Base-by-base conservation (phyloP, 2,888 invertebrate species). In the Mimachlamys varia region DNA sequence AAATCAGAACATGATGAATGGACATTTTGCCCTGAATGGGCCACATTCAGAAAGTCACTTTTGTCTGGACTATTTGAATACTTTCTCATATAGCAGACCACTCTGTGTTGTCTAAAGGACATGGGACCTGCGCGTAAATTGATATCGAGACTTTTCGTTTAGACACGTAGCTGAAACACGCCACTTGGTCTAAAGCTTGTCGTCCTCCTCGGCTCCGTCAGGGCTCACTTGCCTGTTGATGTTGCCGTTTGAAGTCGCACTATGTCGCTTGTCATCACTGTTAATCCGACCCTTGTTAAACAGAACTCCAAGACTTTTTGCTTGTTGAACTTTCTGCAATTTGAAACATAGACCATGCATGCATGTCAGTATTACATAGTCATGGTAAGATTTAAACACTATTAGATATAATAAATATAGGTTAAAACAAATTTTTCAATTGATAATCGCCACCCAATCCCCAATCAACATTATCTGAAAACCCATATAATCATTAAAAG, bases 311-410 rank as follows among this genome's bases (percentile, higher is more conserved):
- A 93, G 89, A 55, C 92, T 94, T 91, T 92, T 93, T 49, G 94
- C 94, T 88, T 89, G 93, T 87, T 94, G 94, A 19, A 94, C 93
- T 92, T 93, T 94, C 94, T 94, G 93, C 37, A 92, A 90, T 87
- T 88, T 37, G 90, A 19, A 76, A 76, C 76, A 76, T 76, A 76
- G 33, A 76, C 12, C 22, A 76, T 33, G 2, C 76, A 76, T 76
- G 76, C 76, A 76, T 33, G 13, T 76, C 33, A 76, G 76, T 76
- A 76, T 22, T 33, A 76, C 15, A 7, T 76, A 1, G 5, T 53
- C 53, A 53, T 53, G 3, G 13, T 53, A 53, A 53, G 17, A 53
- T 17, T 17, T 53, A 53, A 53, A 53, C 19, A 53, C 3, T 44
- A 44, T 5, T 44, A 44, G 44, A 44, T 44, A 7, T n/a, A 7